Evolutionary conservation across 1,140 invertebrate genomes (phyloP).

Genomic region (Drosophila sp.): DNA sequence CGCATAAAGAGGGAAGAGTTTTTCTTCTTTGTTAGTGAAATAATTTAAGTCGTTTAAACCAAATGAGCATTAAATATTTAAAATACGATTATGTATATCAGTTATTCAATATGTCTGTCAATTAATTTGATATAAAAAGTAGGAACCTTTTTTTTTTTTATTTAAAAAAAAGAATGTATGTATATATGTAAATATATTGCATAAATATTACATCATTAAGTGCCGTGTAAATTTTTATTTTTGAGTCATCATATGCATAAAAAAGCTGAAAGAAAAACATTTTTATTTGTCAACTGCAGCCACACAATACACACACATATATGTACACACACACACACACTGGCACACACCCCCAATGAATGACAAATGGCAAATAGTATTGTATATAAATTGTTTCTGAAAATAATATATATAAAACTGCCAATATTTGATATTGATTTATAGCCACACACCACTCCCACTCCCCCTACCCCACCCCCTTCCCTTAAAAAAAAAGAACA

Average conservation of each 20-base stretch:
- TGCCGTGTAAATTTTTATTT: slow-evolving; percentile 26
- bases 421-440: slow-evolving; percentile 33
- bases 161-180: neutral
- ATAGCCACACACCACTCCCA: neutral
- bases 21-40: neutral
- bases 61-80: slow-evolving; percentile 6
- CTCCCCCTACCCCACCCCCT: neutral
- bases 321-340: neutral
- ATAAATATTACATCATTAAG: slow-evolving; percentile 31
- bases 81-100: neutral
- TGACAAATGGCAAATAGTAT: slow-evolving; percentile 12
- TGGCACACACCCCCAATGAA: neutral
- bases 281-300: slow-evolving; percentile 12
- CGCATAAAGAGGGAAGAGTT: too few relatives aligned
- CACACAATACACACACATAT: neutral
- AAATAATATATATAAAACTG: slow-evolving; percentile 15
- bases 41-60: neutral
- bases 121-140: slow-evolving; percentile 10
- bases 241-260: slow-evolving; percentile 1
- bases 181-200: slow-evolving; percentile 20
- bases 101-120: slow-evolving; percentile 7
- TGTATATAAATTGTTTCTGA: slow-evolving; percentile 13
- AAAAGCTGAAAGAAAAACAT: slow-evolving; percentile 21
- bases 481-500: neutral
- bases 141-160: neutral